Evolutionary conservation across 2,888 invertebrate species (phyloP).

Genomic region (Nemotelus nigrinus): DNA sequence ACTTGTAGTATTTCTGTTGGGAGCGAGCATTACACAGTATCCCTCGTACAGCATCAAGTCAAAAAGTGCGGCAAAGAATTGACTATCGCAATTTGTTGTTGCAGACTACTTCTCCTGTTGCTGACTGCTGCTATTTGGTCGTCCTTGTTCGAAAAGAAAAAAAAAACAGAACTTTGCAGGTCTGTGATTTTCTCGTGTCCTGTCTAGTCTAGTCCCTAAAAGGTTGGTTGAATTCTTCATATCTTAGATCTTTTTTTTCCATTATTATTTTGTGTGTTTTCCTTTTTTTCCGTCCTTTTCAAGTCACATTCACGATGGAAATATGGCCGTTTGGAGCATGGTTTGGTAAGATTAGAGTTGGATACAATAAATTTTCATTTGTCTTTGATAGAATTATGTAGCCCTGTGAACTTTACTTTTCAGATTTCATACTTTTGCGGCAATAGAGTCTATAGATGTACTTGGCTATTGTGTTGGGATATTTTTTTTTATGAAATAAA

Average conservation of each 20-base stretch:
- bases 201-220: slow-evolving; percentile 24
- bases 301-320: neutral
- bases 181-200: slow-evolving; percentile 28
- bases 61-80: neutral
- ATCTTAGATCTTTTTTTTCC: neutral
- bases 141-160: neutral
- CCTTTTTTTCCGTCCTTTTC: neutral
- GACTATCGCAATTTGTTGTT: slow-evolving; percentile 1
- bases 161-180: neutral
- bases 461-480: no score
- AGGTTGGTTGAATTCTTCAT: slow-evolving; percentile 20
- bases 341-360: slow-evolving; percentile 33
- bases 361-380: slow-evolving; percentile 44
- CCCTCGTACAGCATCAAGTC: neutral
- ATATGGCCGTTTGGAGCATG: neutral
- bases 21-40: neutral
- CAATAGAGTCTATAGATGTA: no score
- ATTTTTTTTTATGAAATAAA: no score
- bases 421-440: neutral
- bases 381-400: slow-evolving; percentile 44
- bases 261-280: slow-evolving; percentile 8
- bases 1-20: slow-evolving; percentile 25
- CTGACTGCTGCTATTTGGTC: no score
- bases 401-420: slow-evolving; percentile 42
- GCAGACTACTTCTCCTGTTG: neutral